Evolutionary conservation across 2,113 vertebrate species (phyloP).

Genomic region (Alosa alosa): DNA sequence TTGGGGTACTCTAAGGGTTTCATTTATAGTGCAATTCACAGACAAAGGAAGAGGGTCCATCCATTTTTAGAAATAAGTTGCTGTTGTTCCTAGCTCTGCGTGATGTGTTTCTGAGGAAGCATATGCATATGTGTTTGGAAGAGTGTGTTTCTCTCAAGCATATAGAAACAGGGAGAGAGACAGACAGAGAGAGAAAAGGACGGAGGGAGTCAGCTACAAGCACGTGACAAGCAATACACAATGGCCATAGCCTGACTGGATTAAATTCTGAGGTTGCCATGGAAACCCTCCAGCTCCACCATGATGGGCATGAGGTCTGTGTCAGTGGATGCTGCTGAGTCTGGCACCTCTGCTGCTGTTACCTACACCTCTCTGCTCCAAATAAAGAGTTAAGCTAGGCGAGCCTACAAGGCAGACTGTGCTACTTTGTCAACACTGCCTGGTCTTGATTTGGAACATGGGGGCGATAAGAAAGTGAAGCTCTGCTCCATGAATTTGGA

Average conservation of each 20-base stretch:
- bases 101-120: not conserved
- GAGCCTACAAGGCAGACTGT: not conserved
- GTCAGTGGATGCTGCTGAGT: conserved; percentile 47
- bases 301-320: conserved; percentile 51
- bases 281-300: conserved; percentile 60
- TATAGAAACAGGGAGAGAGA: not conserved
- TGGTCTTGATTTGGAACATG: not conserved
- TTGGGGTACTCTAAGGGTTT: not conserved
- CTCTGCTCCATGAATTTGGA: not conserved
- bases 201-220: not conserved
- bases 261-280: conserved; percentile 67
- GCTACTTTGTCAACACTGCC: conserved; percentile 13
- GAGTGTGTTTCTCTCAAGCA: not conserved
- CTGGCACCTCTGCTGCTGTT: not conserved
- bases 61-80: not conserved
- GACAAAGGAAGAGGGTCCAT: not conserved
- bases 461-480: not conserved
- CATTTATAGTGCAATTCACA: not conserved
- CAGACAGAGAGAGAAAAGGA: not conserved
- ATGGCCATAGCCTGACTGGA: conserved; percentile 12
- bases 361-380: not conserved
- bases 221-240: not conserved
- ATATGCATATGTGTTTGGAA: not conserved
- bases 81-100: not conserved
- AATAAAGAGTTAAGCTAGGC: not conserved